phyloP scores from a whole-genome alignment of 2,113 vertebrate genomes.

The Bubo bubo region DNA sequence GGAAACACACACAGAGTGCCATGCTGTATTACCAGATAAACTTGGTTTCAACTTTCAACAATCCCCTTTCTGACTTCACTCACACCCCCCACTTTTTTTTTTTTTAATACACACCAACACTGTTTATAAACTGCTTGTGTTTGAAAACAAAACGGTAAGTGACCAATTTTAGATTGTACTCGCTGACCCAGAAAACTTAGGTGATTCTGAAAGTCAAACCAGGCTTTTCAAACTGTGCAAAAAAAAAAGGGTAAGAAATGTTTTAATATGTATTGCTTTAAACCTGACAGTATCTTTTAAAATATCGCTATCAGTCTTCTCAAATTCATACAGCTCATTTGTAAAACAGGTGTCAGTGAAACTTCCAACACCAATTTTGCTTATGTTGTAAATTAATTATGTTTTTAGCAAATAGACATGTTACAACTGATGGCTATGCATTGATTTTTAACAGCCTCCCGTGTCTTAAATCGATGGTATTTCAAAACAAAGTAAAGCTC shows the following conservation, averaged over 20 bases:
- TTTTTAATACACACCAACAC: neutral
- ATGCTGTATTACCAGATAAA: neutral
- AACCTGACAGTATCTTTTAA: neutral
- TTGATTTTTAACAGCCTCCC: neutral
- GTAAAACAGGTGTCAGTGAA: neutral
- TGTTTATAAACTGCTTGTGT: neutral
- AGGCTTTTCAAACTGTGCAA: neutral
- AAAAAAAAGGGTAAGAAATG: neutral
- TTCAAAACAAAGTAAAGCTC: neutral
- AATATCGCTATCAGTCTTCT: neutral
- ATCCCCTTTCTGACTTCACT: neutral
- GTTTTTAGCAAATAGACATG: too few relatives aligned
- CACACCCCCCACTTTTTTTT: neutral
- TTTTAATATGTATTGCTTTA: neutral
- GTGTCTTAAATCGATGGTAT: neutral
- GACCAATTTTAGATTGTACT: neutral
- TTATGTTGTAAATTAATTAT: neutral
- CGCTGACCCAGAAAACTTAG: neutral
- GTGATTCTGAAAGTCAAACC: neutral
- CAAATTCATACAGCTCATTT: neutral
- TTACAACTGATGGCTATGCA: neutral
- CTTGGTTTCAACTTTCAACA: neutral
- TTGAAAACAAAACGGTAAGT: neutral
- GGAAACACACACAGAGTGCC: accelerated
- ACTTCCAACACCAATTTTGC: neutral